A percentile compares a stretch with the other conserved stretches of the same genome.
Conservation (phyloP, 2,888 invertebrate species). For the Trachelus iudaicus region DNA sequence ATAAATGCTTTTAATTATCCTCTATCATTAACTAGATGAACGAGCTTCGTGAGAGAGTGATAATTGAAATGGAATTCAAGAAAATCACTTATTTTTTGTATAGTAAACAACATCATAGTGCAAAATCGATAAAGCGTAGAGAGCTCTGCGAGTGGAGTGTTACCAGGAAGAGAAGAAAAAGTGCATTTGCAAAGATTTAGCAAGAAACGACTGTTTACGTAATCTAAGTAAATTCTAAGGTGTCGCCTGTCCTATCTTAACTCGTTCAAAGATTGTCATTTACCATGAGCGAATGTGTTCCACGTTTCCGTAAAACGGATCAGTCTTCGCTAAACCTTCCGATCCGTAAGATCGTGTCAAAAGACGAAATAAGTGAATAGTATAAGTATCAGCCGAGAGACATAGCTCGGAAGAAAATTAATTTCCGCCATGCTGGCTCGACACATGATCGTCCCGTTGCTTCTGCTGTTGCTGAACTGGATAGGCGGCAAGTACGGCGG, state of each 20-base stretch:
- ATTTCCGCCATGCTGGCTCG: neutral
- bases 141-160: neutral
- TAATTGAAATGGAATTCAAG: too few relatives aligned
- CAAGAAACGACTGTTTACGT: neutral
- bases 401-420: neutral
- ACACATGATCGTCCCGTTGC: neutral
- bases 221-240: neutral
- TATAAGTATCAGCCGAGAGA: neutral
- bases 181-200: neutral
- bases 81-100: neutral
- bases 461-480: neutral
- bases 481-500: neutral
- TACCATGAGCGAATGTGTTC: neutral
- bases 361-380: neutral
- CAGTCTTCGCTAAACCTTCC: neutral
- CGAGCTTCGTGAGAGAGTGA: too few relatives aligned
- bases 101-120: neutral
- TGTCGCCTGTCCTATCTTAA: neutral
- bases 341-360: neutral
- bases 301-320: neutral
- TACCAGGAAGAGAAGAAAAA: neutral
- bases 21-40: neutral
- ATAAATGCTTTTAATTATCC: neutral
- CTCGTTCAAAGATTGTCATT: neutral
- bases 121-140: neutral